Base-by-base conservation (phyloP, 2,797 vertebrate species). In the Masticophis lateralis region DNA sequence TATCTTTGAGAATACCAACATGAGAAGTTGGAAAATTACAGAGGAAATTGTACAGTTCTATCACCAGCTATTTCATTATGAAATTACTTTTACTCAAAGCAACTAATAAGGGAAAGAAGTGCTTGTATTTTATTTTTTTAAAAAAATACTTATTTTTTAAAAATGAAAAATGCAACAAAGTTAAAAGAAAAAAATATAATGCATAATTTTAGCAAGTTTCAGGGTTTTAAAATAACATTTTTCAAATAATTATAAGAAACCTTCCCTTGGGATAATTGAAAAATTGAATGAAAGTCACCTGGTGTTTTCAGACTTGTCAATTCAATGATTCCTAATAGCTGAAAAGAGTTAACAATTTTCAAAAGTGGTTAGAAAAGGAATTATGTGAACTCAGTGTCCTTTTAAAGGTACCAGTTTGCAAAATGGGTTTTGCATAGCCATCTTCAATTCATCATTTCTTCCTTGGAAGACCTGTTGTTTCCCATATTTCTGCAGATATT, bases 21-120 rank as follows among this genome's bases (percentile, higher is more conserved):
- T 4, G 56, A 95, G 94, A 90, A 94, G 92, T 95, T 95, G 96
- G 97, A 97, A 97, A 97, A 97, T 94, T 93, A 97, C 97, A 95
- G 95, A 91, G 87, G 51, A 55, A 92, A 66, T 47, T 59, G 96
- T 96, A 95, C 96, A 97, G 96, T 97, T 97, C 96, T 96, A 94
- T 55, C 91, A 0, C 87, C 90, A 88, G 91, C 92, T 92, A 74
- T 59, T 93, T 74, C 22, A 43, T 92, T 91, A 60, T 0, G 12
- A 9, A 88, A 90, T n/a, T 95, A 94, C 51, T 95, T 95, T 89
- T 92, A 93, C 79, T 92, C 2, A 5, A 0, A 56, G 61, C 86
- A 93, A 91, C 92, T 22, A 92, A 93, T 74, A 74, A 88, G 83
- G 94, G 86, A 86, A 95, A 93, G 20, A 79, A 43, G 1, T 11